phyloP scores from a whole-genome alignment of 1,140 invertebrate genomes.

The Penaeus indicus region DNA sequence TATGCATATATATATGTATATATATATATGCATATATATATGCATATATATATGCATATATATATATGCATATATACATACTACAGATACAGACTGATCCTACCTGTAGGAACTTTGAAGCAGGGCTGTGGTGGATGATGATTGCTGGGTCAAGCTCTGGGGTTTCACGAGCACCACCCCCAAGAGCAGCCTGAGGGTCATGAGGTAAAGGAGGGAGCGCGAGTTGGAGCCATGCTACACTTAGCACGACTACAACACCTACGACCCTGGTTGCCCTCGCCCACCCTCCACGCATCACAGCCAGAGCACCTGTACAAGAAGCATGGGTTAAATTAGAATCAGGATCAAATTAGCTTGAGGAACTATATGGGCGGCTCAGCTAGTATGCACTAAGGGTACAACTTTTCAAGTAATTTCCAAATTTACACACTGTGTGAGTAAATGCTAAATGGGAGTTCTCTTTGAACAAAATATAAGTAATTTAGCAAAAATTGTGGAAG shows the following conservation, averaged over 20 bases:
- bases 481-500: too few relatives aligned
- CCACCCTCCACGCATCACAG: conserved; percentile 64
- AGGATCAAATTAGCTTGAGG: too few relatives aligned
- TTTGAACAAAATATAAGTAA: too few relatives aligned
- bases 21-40: too few relatives aligned
- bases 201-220: conserved; percentile 64
- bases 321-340: not conserved
- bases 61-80: not conserved
- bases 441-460: too few relatives aligned
- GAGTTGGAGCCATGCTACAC: conserved; percentile 66
- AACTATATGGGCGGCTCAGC: too few relatives aligned
- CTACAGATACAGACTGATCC: conserved; percentile 1
- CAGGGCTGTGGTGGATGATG: conserved; percentile 29
- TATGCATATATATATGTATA: too few relatives aligned
- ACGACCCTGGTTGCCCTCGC: conserved; percentile 59
- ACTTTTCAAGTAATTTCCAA: too few relatives aligned
- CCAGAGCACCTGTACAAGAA: conserved; percentile 24
- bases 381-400: too few relatives aligned
- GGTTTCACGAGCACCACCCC: conserved; percentile 53
- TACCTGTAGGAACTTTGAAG: conserved; percentile 50
- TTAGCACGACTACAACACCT: conserved; percentile 64
- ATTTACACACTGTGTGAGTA: too few relatives aligned
- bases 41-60: too few relatives aligned
- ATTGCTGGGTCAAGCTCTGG: conserved; percentile 61
- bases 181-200: conserved; percentile 57